phyloP scores from a whole-genome alignment of 2,113 vertebrate species.

The Petromus typicus region DNA sequence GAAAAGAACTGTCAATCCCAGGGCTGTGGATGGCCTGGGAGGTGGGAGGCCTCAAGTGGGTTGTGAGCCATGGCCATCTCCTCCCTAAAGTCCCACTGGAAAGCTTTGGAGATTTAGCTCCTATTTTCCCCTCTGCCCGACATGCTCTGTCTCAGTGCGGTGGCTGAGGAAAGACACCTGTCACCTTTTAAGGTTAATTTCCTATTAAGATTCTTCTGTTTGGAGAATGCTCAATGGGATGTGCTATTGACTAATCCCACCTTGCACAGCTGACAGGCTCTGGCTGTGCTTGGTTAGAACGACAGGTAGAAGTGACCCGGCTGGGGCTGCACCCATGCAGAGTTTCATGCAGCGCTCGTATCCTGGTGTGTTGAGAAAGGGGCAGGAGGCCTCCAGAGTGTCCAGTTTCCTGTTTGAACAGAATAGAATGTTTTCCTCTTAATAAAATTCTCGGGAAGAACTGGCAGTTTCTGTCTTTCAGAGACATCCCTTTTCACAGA shows the following conservation, averaged over 20 bases:
- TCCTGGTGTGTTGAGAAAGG: accelerated
- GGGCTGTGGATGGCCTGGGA: background rate
- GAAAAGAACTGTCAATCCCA: background rate
- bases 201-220: background rate
- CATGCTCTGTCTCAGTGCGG: background rate
- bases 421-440: background rate
- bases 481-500: background rate
- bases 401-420: background rate
- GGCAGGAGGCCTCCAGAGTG: background rate
- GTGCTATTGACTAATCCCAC: background rate
- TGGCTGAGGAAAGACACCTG: background rate
- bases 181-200: background rate
- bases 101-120: background rate
- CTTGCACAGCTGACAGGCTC: background rate
- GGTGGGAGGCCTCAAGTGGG: background rate
- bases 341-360: accelerated
- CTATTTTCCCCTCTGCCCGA: background rate
- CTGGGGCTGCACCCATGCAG: background rate
- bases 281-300: background rate
- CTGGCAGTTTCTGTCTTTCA: no score
- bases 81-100: background rate
- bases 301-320: background rate
- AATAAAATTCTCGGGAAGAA: background rate
- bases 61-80: background rate
- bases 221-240: background rate